Conservation (phyloP, 2,797 vertebrate species). For the Aulostomus chinensis region DNA sequence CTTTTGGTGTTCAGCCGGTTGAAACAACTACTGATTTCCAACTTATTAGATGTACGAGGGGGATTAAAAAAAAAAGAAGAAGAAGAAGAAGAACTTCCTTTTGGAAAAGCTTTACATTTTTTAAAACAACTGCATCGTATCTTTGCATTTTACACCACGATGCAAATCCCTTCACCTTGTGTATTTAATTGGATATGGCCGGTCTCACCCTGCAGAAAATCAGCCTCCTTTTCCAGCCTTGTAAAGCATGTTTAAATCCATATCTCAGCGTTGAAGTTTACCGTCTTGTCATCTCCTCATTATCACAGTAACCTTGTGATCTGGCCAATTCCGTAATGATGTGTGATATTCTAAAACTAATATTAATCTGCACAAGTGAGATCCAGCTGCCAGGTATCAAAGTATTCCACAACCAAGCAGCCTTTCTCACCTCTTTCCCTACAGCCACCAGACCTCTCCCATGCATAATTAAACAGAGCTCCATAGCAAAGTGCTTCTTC, state of each 20-base stretch:
- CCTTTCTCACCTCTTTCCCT: constrained; percentile 38
- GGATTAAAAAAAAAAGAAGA: too few species aligned
- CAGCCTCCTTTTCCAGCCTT: constrained; percentile 25
- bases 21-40: too few species aligned
- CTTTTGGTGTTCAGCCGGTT: too few species aligned
- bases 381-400: constrained; percentile 67
- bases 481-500: constrained; percentile 33
- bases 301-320: constrained; percentile 71
- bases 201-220: constrained; percentile 46
- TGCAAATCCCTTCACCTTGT: constrained; percentile 42
- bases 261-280: constrained; percentile 45
- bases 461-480: constrained; percentile 71
- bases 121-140: too few species aligned
- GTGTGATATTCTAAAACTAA: constrained; percentile 53
- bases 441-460: constrained; percentile 57
- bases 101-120: too few species aligned
- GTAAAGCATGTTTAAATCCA: constrained; percentile 45
- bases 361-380: constrained; percentile 53
- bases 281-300: constrained; percentile 63
- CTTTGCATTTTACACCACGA: constrained; percentile 20
- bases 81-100: too few species aligned
- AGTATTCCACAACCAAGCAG: constrained; percentile 48
- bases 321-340: constrained; percentile 62
- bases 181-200: constrained; percentile 70
- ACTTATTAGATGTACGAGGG: too few species aligned